phyloP scores from a whole-genome alignment of 2,888 invertebrate species.

The Conus canariensis region DNA sequence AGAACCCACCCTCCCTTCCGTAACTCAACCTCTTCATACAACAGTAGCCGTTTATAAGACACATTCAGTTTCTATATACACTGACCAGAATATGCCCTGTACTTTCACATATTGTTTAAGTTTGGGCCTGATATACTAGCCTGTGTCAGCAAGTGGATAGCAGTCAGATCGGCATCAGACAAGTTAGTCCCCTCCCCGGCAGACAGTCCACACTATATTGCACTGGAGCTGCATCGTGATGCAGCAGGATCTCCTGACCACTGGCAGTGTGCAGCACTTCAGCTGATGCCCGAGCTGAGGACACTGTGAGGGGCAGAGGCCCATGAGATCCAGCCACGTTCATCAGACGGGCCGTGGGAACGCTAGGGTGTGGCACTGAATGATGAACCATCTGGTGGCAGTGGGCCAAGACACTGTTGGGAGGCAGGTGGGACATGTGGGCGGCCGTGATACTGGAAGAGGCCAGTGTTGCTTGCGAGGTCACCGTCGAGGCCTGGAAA shows the following conservation, averaged over 20 bases:
- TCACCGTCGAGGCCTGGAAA: not conserved
- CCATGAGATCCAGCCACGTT: conserved; percentile 30
- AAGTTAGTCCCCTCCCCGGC: conserved; percentile 50
- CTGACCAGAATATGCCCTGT: no score
- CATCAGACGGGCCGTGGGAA: conserved; percentile 16
- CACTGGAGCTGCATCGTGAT: conserved; percentile 48
- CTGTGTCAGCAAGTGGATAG: conserved; percentile 55
- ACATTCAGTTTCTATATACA: no score
- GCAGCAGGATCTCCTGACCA: conserved; percentile 39
- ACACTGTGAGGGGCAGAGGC: conserved; percentile 22
- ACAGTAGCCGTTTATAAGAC: no score
- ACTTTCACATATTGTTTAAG: not conserved
- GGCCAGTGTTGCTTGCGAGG: not conserved
- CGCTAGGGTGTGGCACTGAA: not conserved
- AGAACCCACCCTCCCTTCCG: no score
- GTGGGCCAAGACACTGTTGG: not conserved
- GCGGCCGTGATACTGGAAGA: not conserved
- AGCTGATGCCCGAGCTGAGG: not conserved
- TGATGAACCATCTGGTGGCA: not conserved
- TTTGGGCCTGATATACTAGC: conserved; percentile 49
- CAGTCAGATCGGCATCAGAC: conserved; percentile 55
- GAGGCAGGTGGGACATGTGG: conserved; percentile 27
- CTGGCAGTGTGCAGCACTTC: conserved; percentile 18
- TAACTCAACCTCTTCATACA: no score
- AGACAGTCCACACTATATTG: conserved; percentile 65